A percentile compares a stretch with the other conserved stretches of the same genome.
These are phyloP conservation scores for Himalopsyche anomala DNA, from an alignment of 2,888 invertebrate genomes.

Conservation along the genomic window DNA sequence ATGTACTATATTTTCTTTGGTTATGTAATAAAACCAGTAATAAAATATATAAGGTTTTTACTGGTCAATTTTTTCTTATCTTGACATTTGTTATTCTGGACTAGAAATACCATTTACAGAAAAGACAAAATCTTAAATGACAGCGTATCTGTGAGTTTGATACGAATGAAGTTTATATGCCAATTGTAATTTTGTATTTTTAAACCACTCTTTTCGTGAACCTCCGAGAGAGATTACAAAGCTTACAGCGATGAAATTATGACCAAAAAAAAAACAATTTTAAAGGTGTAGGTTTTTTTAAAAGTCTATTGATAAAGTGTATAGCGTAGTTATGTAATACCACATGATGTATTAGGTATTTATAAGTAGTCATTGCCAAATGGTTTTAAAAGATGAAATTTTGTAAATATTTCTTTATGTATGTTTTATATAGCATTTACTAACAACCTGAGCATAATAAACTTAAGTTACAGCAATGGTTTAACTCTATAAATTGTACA, in stretches of 20 bases:
- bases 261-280: constrained; percentile 56
- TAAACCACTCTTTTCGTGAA: not conserved
- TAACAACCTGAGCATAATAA: constrained; percentile 49
- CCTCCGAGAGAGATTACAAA: constrained; percentile 3
- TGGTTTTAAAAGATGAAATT: constrained; percentile 47
- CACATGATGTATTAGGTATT: constrained; percentile 49
- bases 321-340: constrained; percentile 54
- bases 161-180: too few species aligned
- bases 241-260: constrained; percentile 58
- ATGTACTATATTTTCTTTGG: too few species aligned
- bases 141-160: too few species aligned
- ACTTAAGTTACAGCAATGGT: constrained; percentile 54
- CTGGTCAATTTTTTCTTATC: too few species aligned
- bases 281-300: constrained; percentile 51
- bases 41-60: too few species aligned
- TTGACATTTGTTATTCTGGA: too few species aligned
- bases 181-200: too few species aligned
- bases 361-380: constrained; percentile 59
- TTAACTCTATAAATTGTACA: constrained; percentile 58
- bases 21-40: too few species aligned
- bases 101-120: too few species aligned
- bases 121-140: too few species aligned
- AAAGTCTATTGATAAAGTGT: constrained; percentile 46
- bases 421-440: constrained; percentile 52
- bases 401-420: constrained; percentile 56